phyloP scores from a whole-genome alignment of 2,888 invertebrate species.

The Caenorhabditis uteleia region DNA sequence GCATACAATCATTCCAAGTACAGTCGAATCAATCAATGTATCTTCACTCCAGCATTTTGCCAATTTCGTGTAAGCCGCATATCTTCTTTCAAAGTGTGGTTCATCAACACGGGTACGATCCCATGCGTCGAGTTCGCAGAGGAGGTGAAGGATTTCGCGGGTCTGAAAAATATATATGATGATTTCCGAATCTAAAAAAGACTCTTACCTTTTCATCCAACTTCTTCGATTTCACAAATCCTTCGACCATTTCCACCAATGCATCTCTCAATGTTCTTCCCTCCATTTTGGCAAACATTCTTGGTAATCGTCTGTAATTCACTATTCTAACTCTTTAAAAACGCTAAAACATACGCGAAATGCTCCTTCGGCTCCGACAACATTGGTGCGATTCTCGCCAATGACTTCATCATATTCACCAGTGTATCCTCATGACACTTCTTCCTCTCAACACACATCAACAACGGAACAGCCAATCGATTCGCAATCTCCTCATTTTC shows the following conservation, averaged over 20 bases:
- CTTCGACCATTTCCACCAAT: constrained; percentile 42
- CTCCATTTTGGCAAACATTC: constrained; percentile 47
- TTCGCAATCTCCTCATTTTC: constrained; percentile 48
- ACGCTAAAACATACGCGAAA: constrained; percentile 10
- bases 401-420: constrained; percentile 46
- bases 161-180: constrained; percentile 10
- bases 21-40: constrained; percentile 10
- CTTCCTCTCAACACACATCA: constrained; percentile 44
- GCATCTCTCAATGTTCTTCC: constrained; percentile 51
- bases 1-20: constrained; percentile 36
- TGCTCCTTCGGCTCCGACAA: constrained; percentile 40
- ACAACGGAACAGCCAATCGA: constrained; percentile 49
- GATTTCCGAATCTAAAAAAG: background rate
- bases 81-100: constrained; percentile 84
- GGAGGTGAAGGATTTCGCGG: constrained; percentile 9
- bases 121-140: constrained; percentile 81
- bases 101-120: constrained; percentile 89
- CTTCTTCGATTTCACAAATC: constrained; percentile 29
- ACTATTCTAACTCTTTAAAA: background rate
- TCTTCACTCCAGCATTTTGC: constrained; percentile 73
- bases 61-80: constrained; percentile 77
- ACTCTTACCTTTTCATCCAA: constrained; percentile 17
- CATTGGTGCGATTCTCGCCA: constrained; percentile 42
- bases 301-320: constrained; percentile 43
- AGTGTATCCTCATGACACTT: constrained; percentile 44